These are phyloP conservation scores for Menidia beryllina DNA, from an alignment of 2,113 vertebrate species.

Conservation along the genomic window DNA sequence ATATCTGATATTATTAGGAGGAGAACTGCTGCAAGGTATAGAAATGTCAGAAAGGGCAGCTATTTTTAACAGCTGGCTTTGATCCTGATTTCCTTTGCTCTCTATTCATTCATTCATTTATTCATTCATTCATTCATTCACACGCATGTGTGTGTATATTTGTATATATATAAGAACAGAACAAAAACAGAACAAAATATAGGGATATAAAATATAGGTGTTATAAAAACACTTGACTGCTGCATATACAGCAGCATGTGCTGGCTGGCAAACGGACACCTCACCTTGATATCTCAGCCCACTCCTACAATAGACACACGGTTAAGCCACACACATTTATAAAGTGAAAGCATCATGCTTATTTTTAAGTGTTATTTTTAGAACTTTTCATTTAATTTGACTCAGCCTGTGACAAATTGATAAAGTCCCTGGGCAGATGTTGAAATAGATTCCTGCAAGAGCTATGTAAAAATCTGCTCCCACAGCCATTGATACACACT, in stretches of 20 bases:
- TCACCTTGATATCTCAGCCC: too few species aligned
- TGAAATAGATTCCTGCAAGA: conserved; percentile 62
- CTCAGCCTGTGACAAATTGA: conserved; percentile 61
- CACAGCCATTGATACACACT: conserved; percentile 57
- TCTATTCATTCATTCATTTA: conserved; percentile 1
- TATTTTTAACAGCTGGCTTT: conserved; percentile 79
- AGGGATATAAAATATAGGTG: too few species aligned
- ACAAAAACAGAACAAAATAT: too few species aligned
- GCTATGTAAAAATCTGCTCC: conserved; percentile 62
- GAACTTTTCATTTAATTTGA: conserved; percentile 57
- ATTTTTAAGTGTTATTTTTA: conserved; percentile 68
- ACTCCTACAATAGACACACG: conserved; percentile 14
- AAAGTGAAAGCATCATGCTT: conserved; percentile 14
- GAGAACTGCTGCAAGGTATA: conserved; percentile 75
- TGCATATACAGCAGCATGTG: conserved; percentile 8
- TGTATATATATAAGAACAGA: too few species aligned
- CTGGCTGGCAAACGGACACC: too few species aligned
- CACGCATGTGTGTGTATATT: too few species aligned
- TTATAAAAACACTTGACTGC: too few species aligned
- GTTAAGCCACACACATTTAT: conserved; percentile 1
- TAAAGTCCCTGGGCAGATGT: conserved; percentile 48
- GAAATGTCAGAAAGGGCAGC: conserved; percentile 70
- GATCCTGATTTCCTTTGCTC: conserved; percentile 33
- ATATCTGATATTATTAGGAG: conserved; percentile 80
- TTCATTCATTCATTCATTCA: not conserved